These are phyloP conservation scores for Eilema sororculum DNA, from an alignment of 2,888 invertebrate genomes.

Conservation along the genomic window DNA sequence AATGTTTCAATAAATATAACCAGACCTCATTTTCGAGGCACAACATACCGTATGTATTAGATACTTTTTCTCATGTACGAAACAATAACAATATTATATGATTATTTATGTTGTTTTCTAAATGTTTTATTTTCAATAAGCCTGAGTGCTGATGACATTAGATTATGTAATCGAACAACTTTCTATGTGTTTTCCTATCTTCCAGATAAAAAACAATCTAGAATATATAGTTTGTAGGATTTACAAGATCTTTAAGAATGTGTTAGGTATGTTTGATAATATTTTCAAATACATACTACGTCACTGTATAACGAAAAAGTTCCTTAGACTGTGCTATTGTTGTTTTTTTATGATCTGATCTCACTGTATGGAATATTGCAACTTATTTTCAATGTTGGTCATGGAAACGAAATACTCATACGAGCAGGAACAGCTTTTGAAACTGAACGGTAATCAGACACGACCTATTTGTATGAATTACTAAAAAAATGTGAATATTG, in stretches of 20 bases:
- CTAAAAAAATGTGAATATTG: too few species aligned
- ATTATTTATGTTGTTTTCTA: conserved; percentile 10
- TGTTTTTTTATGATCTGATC: not conserved
- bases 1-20: conserved; percentile 33
- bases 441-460: too few species aligned
- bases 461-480: not conserved
- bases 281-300: not conserved
- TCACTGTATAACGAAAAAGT: too few species aligned
- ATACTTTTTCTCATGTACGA: conserved; percentile 10
- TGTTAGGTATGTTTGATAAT: not conserved
- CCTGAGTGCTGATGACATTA: conserved; percentile 28
- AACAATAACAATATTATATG: conserved; percentile 20
- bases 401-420: too few species aligned
- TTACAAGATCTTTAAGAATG: not conserved
- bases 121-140: conserved; percentile 34
- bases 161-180: conserved; percentile 29
- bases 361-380: not conserved
- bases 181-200: conserved; percentile 23
- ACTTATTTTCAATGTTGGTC: too few species aligned
- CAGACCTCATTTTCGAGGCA: conserved; percentile 27
- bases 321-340: too few species aligned
- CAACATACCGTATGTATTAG: conserved; percentile 18
- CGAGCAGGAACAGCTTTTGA: too few species aligned
- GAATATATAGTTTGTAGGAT: not conserved
- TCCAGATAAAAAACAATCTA: not conserved